Base-by-base conservation (phyloP, 2,888 invertebrate species). In the Coleophora deauratella region DNA sequence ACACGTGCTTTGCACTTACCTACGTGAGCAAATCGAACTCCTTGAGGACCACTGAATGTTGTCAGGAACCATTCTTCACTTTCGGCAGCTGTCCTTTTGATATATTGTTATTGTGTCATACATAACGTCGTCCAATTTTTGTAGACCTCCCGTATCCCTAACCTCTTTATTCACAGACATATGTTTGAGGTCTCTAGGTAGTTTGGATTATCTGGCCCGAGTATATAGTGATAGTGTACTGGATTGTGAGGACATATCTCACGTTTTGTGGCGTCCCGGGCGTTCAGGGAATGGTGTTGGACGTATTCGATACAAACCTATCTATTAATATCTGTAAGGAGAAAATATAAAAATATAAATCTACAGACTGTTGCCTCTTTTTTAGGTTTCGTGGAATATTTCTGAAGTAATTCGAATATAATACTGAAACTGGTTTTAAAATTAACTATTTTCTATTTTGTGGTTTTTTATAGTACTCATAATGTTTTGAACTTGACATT, bases 71-170 rank as follows among this genome's bases (percentile, higher is more conserved):
- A 71, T 72, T 68, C 61, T 51, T 71, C 70, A 70, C 59, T 59
- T 65, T 68, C 60, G 63, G 63, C 64, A 60, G 55, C 62, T 64
- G 66, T 67, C 69, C 50, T 45, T 50, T 57, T 67, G 68, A 68
- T 64, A 62, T 67, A 71, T 71, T 52, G 62, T 65, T 65, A 66
- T 66, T 62, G 62, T 64, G 55, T 59, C 57, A 61, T 52, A 62
- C 52, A 51, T 50, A 46, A 52, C 45, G 44, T 33, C 40, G 39
- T 35, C 62, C 54, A 60, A 38, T 44, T 33, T 41, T 44, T 21
- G 27, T 11, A n/a, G 54, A 50, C 41, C 55, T 42, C 43, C 48
- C 14, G 31, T n/a, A 3, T 21, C 15, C 9, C 28, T 14, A n/a
- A 11, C 37, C 27, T 9, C 12, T 32, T n/a, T 33, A 27, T 9